Evolutionary conservation across 2,797 vertebrate genomes (phyloP).

Genomic region (Sibirionetta formosa): DNA sequence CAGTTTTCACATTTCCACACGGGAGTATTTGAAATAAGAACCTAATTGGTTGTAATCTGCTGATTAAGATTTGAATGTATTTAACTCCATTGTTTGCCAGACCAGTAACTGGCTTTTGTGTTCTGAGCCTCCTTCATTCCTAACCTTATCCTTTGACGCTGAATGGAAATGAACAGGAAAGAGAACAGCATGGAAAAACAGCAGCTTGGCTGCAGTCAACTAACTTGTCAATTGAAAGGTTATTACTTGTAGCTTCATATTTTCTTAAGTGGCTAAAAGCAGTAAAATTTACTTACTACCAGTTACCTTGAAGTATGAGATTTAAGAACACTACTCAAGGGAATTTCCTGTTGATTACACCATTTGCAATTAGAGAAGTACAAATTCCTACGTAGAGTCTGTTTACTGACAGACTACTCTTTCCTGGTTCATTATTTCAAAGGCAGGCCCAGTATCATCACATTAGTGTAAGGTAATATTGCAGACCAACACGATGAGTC

Average conservation of each 20-base stretch:
- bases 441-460: neutral
- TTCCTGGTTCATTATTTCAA: neutral
- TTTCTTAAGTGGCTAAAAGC: neutral
- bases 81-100: neutral
- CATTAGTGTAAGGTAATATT: neutral
- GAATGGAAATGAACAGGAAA: neutral
- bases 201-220: neutral
- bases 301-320: neutral
- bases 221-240: neutral
- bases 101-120: neutral
- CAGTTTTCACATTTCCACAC: neutral
- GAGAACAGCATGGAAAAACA: accelerated
- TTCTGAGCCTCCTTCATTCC: neutral
- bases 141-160: neutral
- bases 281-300: neutral
- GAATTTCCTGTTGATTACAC: neutral
- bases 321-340: neutral
- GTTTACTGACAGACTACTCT: neutral
- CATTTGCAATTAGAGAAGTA: neutral
- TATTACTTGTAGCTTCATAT: neutral
- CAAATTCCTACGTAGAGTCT: neutral
- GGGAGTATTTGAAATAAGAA: neutral
- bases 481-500: constrained; percentile 61
- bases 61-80: neutral
- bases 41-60: neutral